Evolutionary conservation across 2,797 vertebrate genomes (phyloP).

Genomic region (Peromyscus attwateri): DNA sequence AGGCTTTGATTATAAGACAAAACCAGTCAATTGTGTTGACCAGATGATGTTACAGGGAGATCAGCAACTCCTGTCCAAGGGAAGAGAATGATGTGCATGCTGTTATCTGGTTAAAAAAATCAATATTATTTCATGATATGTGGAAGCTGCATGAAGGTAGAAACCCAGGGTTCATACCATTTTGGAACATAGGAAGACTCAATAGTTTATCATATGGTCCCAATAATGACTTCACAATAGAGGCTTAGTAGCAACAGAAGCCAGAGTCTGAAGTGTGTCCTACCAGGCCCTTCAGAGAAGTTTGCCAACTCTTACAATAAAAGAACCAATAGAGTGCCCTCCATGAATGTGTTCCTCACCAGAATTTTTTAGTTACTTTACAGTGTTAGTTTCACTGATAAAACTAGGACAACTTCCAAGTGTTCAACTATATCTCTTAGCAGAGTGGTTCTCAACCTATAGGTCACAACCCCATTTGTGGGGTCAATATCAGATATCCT

Average conservation of each 20-base stretch:
- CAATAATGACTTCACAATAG: background rate
- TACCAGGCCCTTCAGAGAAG: background rate
- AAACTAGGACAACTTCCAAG: background rate
- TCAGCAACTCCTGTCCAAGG: background rate
- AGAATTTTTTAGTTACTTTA: background rate
- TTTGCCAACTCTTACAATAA: background rate
- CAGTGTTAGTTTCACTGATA: background rate
- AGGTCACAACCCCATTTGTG: background rate
- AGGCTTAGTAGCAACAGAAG: background rate
- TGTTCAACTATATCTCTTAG: background rate
- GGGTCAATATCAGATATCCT: background rate
- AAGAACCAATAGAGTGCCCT: background rate
- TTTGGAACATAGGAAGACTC: background rate
- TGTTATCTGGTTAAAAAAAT: slow-evolving; percentile 11
- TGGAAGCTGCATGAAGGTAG: slow-evolving; percentile 19
- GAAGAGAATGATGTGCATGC: background rate
- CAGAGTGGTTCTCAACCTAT: background rate
- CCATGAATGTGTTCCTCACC: background rate
- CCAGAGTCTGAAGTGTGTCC: background rate
- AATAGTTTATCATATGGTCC: background rate
- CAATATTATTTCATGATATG: background rate
- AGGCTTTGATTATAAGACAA: background rate
- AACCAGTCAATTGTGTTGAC: background rate
- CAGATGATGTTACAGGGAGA: background rate
- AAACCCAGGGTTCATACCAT: background rate